Conservation (phyloP, 2,888 invertebrate genomes). For the Metacarcinus magister region DNA sequence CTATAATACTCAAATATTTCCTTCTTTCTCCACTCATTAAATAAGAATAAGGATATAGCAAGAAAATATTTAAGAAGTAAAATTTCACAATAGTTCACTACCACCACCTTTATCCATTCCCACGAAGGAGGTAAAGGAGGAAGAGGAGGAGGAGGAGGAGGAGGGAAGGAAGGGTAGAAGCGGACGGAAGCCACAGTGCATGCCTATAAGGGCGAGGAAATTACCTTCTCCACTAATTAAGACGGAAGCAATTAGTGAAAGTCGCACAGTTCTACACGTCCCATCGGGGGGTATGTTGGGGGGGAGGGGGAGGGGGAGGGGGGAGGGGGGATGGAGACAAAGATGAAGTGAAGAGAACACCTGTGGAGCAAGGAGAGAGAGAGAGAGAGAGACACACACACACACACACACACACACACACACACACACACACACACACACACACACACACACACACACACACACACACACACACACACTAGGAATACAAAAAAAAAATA, state of each 20-base stretch:
- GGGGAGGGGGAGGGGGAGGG: background rate
- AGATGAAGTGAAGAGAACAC: background rate
- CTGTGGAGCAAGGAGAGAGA: background rate
- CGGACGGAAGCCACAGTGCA: constrained; percentile 56
- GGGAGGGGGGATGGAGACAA: background rate
- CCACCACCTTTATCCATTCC: no score
- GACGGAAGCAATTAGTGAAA: constrained; percentile 72
- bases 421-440: constrained; percentile 26
- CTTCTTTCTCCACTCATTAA: no score
- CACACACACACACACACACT: background rate
- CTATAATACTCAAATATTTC: no score
- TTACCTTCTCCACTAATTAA: constrained; percentile 64
- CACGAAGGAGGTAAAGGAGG: background rate
- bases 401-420: constrained; percentile 26
- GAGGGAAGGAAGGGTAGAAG: background rate
- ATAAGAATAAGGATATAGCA: no score
- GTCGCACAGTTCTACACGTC: constrained; percentile 68
- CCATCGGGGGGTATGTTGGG: constrained; percentile 19
- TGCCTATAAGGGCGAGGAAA: constrained; percentile 32
- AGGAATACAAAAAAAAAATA: background rate
- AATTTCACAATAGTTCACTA: no score
- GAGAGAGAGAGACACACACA: background rate
- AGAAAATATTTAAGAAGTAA: no score
- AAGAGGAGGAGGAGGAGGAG: constrained; percentile 45
- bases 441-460: constrained; percentile 26